phyloP scores from a whole-genome alignment of 2,113 vertebrate genomes.

The Gobio gobio region DNA sequence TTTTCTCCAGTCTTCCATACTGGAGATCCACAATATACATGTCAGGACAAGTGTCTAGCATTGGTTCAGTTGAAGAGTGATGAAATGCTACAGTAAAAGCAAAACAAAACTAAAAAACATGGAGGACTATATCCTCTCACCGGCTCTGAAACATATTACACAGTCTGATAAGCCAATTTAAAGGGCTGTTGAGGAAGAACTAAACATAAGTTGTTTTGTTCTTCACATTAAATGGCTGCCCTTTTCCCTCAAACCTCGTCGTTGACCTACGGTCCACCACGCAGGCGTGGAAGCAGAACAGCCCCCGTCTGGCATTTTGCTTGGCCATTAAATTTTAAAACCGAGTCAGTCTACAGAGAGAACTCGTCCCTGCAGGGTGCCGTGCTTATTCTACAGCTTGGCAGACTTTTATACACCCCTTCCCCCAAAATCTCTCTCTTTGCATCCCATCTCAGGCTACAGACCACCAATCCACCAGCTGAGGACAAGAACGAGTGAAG shows the following conservation, averaged over 20 bases:
- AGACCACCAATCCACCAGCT: constrained; percentile 19
- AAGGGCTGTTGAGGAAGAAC: constrained; percentile 10
- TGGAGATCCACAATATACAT: constrained; percentile 54
- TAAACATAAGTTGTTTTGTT: constrained; percentile 5
- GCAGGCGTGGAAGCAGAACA: constrained; percentile 54
- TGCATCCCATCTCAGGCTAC: constrained; percentile 1
- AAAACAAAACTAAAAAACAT: neutral
- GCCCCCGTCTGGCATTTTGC: constrained; percentile 68
- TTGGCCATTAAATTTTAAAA: constrained; percentile 74
- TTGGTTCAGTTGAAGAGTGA: constrained; percentile 11
- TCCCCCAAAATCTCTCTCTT: constrained; percentile 40
- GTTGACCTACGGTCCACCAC: constrained; percentile 63
- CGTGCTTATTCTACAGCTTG: constrained; percentile 60
- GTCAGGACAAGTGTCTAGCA: constrained; percentile 59
- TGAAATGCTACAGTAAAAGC: constrained; percentile 8
- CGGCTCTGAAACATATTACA: constrained; percentile 37
- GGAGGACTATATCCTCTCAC: neutral
- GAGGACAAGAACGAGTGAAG: neutral
- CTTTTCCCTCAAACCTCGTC: constrained; percentile 44
- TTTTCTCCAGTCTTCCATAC: constrained; percentile 59
- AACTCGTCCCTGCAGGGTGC: constrained; percentile 63
- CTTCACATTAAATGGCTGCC: constrained; percentile 31
- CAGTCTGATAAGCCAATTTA: constrained; percentile 43
- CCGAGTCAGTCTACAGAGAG: constrained; percentile 60
- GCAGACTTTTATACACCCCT: constrained; percentile 58